Percentiles rank a stretch among this genome's conserved stretches.
Evolutionary conservation across 2,888 invertebrate genomes (phyloP).

Genomic region (Elysia crispata): DNA sequence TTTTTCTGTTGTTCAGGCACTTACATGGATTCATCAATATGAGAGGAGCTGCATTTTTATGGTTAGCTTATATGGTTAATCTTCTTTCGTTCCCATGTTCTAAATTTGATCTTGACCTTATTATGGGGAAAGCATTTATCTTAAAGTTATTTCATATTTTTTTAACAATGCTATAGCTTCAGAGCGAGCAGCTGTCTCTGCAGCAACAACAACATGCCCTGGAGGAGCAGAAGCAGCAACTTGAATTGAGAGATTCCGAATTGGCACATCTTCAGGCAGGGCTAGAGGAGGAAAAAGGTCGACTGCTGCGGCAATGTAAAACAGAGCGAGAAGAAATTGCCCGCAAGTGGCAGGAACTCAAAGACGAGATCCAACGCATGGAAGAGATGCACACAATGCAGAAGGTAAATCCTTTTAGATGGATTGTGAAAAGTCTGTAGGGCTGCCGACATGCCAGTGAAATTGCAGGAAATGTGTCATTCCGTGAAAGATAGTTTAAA

Average conservation of each 20-base stretch:
- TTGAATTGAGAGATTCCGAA: conserved; percentile 62
- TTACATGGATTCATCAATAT: too few species aligned
- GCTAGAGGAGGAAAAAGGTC: conserved; percentile 60
- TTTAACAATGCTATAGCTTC: conserved; percentile 37
- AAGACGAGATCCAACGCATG: conserved; percentile 71
- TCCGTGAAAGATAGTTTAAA: too few species aligned
- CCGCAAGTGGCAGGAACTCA: conserved; percentile 72
- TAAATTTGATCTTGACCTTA: too few species aligned
- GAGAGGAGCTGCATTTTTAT: too few species aligned
- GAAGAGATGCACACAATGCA: conserved; percentile 71
- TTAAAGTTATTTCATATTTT: background rate
- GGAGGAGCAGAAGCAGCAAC: conserved; percentile 65
- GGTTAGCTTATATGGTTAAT: too few species aligned
- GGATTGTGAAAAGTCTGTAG: too few species aligned
- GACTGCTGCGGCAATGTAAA: conserved; percentile 63
- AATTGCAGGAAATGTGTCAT: too few species aligned
- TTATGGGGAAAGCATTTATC: too few species aligned
- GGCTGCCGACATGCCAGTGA: too few species aligned
- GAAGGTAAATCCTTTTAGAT: conserved; percentile 57
- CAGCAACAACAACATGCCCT: conserved; percentile 63
- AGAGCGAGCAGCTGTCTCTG: conserved; percentile 63
- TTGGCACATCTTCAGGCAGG: conserved; percentile 48
- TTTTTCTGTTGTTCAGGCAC: too few species aligned
- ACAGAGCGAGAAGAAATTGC: conserved; percentile 69
- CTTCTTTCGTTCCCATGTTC: too few species aligned